These are phyloP conservation scores for Bujurquina vittata DNA, from an alignment of 2,113 vertebrate species.

Conservation along the genomic window DNA sequence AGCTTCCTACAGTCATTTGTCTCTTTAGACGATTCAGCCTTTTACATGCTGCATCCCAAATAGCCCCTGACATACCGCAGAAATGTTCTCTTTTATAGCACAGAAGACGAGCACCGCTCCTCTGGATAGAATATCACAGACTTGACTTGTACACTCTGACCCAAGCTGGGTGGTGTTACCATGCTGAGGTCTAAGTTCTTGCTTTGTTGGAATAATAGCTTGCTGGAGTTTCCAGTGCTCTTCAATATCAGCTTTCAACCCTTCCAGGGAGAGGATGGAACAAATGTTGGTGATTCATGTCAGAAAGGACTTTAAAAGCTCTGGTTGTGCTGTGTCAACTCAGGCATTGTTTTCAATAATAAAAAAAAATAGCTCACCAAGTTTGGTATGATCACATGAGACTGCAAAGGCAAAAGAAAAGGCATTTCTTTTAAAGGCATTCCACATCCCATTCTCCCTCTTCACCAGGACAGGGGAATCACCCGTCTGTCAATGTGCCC, in stretches of 20 bases:
- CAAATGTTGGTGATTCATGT: conserved; percentile 55
- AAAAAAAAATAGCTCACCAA: conserved; percentile 35
- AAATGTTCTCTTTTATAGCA: conserved; percentile 35
- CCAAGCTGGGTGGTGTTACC: conserved; percentile 42
- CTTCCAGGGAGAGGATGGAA: conserved; percentile 38
- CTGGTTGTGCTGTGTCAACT: conserved; percentile 35
- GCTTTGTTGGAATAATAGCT: conserved; percentile 55
- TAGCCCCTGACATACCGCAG: conserved; percentile 38
- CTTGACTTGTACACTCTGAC: conserved; percentile 38
- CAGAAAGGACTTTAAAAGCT: conserved; percentile 55
- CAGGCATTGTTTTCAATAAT: conserved; percentile 53
- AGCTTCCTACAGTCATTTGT: conserved; percentile 51
- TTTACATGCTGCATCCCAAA: conserved; percentile 32
- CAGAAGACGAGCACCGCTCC: conserved; percentile 28
- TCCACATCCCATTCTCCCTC: conserved; percentile 1
- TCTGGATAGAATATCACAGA: conserved; percentile 57
- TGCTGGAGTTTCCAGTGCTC: conserved; percentile 49
- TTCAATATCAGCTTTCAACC: conserved; percentile 53
- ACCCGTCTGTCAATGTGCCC: not conserved
- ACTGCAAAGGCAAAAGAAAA: conserved; percentile 57
- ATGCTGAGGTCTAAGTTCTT: conserved; percentile 46
- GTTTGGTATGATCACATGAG: conserved; percentile 42
- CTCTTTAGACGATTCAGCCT: conserved; percentile 40
- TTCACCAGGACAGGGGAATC: not conserved
- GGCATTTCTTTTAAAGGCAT: conserved; percentile 58